Base-by-base conservation (phyloP, 2,888 invertebrate species). In the Phanerotoma sp. region DNA sequence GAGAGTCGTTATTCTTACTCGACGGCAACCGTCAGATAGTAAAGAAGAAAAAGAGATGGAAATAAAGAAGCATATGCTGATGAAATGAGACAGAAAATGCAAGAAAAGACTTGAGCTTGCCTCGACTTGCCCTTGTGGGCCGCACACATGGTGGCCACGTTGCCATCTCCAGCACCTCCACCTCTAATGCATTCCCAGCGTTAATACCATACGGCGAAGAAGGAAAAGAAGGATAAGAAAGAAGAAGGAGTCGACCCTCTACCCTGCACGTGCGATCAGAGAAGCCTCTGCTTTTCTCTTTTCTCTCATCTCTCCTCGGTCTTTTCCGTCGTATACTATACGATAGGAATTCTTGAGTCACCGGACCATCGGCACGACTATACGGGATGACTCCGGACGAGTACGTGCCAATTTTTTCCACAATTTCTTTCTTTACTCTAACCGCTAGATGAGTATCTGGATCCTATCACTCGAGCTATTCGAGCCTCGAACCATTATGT, bases 71-170 rank as follows among this genome's bases (percentile, higher is more conserved):
- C 40, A 40, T 51, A 42, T 22, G 42, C 21, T 10, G 16, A 28
- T 37, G 48, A 44, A 28, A 16, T 28, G 40, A 45, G 25, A 54
- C 22, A 44, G 33, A 28, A 49, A 57, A 38, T 35, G 50, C 32
- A 37, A 51, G 35, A 49, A 22, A 44, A 51, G 51, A 37, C 48
- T 54, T 41, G 42, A 48, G 48, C 33, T 45, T 41, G 55, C 50
- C 45, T 46, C 18, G 16, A 30, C 16, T 37, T 47, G 37, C 47
- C 37, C 37, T 47, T 49, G 49, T 55, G 40, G 41, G 59, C 62
- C 67, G 64, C 70, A 67, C 72, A 71, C 67, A 70, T 71, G 70
- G 71, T 68, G 69, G 70, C 74, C 74, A 74, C 73, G 71, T 74
- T 73, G 72, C 73, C 70, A 65, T 67, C 69, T 67, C 63, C 38